These are phyloP conservation scores for Tetheella fluctuosa DNA, from an alignment of 2,888 invertebrate genomes.

Conservation along the genomic window DNA sequence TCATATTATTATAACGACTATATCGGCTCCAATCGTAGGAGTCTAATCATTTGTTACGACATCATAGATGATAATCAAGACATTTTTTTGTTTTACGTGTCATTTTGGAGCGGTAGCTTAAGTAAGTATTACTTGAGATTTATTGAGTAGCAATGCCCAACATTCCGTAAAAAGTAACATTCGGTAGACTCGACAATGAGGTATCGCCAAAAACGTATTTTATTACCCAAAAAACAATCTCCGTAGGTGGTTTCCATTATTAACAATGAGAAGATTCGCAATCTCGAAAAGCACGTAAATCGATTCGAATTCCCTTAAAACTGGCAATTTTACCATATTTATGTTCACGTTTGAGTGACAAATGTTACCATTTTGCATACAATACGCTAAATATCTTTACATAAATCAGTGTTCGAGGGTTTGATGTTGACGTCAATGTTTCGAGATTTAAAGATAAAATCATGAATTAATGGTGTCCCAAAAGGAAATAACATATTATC, in stretches of 20 bases:
- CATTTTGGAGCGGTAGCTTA: constrained; percentile 17
- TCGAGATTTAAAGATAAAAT: constrained; percentile 11
- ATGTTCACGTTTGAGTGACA: constrained; percentile 28
- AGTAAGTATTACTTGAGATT: constrained; percentile 30
- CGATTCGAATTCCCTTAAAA: constrained; percentile 34
- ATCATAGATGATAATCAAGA: background rate
- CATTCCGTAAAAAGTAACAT: constrained; percentile 39
- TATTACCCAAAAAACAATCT: constrained; percentile 46
- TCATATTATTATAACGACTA: constrained; percentile 25
- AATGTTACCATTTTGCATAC: constrained; percentile 37
- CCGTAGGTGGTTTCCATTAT: constrained; percentile 48
- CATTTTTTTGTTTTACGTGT: constrained; percentile 20
- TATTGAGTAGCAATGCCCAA: constrained; percentile 41
- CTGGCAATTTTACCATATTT: constrained; percentile 36
- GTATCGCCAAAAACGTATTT: constrained; percentile 50
- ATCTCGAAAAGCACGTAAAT: constrained; percentile 29
- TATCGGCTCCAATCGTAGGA: constrained; percentile 26
- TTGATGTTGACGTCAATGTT: too few species aligned
- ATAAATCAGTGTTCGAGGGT: background rate
- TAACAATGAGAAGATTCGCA: constrained; percentile 33
- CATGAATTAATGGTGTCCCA: background rate
- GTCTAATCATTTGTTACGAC: constrained; percentile 25
- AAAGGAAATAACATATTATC: background rate
- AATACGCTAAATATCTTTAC: constrained; percentile 22
- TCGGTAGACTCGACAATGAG: constrained; percentile 47